Conservation (phyloP, 2,888 invertebrate genomes). For the Hedychridium roseum region DNA sequence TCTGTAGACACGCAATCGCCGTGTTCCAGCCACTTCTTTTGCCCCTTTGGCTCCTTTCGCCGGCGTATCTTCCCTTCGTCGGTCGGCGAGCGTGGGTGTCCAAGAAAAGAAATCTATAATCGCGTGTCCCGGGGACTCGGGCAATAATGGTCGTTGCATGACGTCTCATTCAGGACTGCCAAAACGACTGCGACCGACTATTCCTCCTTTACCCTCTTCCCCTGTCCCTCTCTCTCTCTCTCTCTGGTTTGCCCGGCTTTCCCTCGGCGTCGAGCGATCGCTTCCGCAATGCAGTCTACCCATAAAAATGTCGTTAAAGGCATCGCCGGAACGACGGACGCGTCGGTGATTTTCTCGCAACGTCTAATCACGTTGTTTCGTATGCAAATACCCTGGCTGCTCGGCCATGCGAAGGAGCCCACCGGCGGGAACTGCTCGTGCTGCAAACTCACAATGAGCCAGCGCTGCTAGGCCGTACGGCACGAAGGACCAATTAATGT, state of each 20-base stretch:
- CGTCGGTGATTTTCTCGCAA: neutral
- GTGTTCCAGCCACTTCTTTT: neutral
- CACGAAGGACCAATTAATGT: too few species aligned
- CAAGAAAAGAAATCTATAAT: neutral
- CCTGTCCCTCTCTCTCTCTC: neutral
- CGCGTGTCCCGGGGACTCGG: neutral
- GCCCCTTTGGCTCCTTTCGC: neutral
- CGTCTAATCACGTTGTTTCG: slow-evolving; percentile 1
- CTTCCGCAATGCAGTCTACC: slow-evolving; percentile 5
- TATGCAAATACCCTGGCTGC: slow-evolving; percentile 4
- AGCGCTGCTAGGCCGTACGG: too few species aligned
- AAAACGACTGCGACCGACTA: too few species aligned
- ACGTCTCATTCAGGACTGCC: neutral
- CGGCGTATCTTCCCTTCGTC: too few species aligned
- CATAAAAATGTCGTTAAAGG: slow-evolving; percentile 1
- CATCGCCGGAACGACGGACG: neutral
- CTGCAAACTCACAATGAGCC: too few species aligned
- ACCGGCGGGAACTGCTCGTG: too few species aligned
- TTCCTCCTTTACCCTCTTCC: neutral
- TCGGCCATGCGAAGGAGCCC: too few species aligned
- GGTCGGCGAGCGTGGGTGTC: too few species aligned
- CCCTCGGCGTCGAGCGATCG: too few species aligned
- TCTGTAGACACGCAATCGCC: too few species aligned
- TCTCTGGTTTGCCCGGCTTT: neutral
- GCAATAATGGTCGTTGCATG: slow-evolving; percentile 4